Conservation (phyloP, 2,113 vertebrate genomes). For the Microcebus jonahi region DNA sequence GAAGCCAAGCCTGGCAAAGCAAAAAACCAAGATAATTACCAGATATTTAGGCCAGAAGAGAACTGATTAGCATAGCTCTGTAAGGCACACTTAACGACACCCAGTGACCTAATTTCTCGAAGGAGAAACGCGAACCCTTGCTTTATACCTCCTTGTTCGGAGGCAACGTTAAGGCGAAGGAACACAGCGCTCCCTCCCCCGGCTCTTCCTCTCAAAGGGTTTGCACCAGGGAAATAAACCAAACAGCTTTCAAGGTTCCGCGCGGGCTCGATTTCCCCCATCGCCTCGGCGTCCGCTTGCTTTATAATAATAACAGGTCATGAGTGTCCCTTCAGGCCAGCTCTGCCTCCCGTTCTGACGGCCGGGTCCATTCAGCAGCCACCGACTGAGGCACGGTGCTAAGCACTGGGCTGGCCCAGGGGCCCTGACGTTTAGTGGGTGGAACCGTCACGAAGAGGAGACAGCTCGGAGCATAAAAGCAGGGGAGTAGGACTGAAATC, state of each 20-base stretch:
- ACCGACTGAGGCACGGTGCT: not conserved
- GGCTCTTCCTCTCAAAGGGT: not conserved
- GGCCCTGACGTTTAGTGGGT: not conserved
- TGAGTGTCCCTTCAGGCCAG: not conserved
- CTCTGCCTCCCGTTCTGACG: not conserved
- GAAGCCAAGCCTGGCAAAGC: conserved; percentile 72
- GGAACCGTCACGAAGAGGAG: not conserved
- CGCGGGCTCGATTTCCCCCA: not conserved
- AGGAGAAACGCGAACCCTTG: conserved; percentile 63
- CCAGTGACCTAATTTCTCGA: conserved; percentile 79
- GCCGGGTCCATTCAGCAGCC: not conserved
- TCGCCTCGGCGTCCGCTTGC: not conserved
- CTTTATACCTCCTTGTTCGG: conserved; percentile 18
- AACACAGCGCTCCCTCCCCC: not conserved
- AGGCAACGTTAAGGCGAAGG: not conserved
- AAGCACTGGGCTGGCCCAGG: not conserved
- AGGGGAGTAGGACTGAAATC: too few relatives aligned
- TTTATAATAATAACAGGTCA: not conserved
- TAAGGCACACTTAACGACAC: conserved; percentile 75
- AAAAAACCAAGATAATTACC: conserved; percentile 79
- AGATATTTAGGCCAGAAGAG: conserved; percentile 81
- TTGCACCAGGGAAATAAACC: not conserved
- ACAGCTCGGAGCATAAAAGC: not conserved
- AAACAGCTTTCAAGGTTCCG: not conserved
- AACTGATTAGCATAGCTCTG: conserved; percentile 79